Evolutionary conservation across 2,888 invertebrate species (phyloP).

Genomic region (Lasius fuliginosus): DNA sequence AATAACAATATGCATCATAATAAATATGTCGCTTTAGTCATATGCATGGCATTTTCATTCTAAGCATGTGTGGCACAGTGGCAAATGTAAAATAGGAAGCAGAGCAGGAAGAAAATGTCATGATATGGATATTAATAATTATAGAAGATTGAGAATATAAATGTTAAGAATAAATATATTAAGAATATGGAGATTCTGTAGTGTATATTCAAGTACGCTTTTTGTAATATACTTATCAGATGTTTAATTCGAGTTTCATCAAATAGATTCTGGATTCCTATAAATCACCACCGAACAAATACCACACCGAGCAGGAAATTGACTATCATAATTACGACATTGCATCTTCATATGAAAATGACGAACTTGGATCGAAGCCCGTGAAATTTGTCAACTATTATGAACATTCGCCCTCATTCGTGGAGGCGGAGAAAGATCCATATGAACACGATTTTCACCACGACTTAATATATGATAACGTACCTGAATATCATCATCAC

Average conservation of each 20-base stretch:
- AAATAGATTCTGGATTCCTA: conserved; percentile 57
- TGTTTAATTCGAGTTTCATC: neutral
- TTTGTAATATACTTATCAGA: neutral
- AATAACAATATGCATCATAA: neutral
- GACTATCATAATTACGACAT: conserved; percentile 55
- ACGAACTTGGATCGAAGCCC: conserved; percentile 72
- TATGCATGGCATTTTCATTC: too few species aligned
- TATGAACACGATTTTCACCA: conserved; percentile 85
- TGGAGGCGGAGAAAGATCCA: conserved; percentile 26
- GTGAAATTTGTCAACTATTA: conserved; percentile 73
- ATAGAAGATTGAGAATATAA: neutral
- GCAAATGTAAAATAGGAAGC: neutral
- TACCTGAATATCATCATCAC: conserved; percentile 85
- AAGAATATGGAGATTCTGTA: neutral
- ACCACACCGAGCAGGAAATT: conserved; percentile 46
- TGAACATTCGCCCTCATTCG: conserved; percentile 85
- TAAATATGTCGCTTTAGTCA: neutral
- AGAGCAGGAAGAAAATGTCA: neutral
- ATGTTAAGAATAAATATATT: neutral
- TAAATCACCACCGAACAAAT: conserved; percentile 40
- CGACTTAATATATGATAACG: conserved; percentile 80
- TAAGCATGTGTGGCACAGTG: too few species aligned
- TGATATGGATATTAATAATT: neutral
- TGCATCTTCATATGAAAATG: conserved; percentile 50
- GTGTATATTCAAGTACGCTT: neutral